Base-by-base conservation (phyloP, 2,113 vertebrate species). In the Aegotheles bennettii region DNA sequence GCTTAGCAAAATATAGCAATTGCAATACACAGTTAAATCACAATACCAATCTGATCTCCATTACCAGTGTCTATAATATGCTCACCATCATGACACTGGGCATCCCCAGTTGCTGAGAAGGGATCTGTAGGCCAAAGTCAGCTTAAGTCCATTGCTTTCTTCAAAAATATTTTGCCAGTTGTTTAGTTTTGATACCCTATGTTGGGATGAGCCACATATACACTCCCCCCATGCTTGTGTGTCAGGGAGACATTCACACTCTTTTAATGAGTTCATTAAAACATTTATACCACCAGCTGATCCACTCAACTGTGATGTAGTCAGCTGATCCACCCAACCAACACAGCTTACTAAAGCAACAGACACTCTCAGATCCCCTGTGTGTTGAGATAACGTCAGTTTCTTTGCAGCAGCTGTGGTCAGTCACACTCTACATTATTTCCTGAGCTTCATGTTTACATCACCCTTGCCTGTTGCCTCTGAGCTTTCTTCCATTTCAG, bases 201-300 rank as follows among this genome's bases (percentile, higher is more conserved):
- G 2, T 70, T 70, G 18, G 35, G 13, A 25, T 33, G 9, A 73
- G 26, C 21, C 11, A 35, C 0, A 0, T 25, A 48, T 25, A 35
- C 20, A 21, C 8, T 42, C 4, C 11, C 13, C 5, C 6, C 35
- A 38, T 28, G 35, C n/a, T 76, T 29, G 4, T 61, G 11, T 48
- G 36, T 59, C 36, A 59, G 23, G 28, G 45, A 60, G 6, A 21
- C 9, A 28, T 36, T 69, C 16, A 20, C 12, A 33, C 11, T 48
- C 18, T 63, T 77, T 42, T 13, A 78, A 50, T 24, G 14, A 63
- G 31, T 50, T 36, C 11, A 24, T 33, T 56, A 77, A 48, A 42
- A 90, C 36, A 50, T 16, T 89, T 47, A 61, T 31, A 78, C 16
- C 31, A 26, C 14, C 25, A 63, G 5, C 2, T 42, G 35, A 45